Percentiles rank a stretch among this genome's conserved stretches.
phyloP scores from a whole-genome alignment of 2,888 invertebrate genomes.

The Synanthedon vespiformis region DNA sequence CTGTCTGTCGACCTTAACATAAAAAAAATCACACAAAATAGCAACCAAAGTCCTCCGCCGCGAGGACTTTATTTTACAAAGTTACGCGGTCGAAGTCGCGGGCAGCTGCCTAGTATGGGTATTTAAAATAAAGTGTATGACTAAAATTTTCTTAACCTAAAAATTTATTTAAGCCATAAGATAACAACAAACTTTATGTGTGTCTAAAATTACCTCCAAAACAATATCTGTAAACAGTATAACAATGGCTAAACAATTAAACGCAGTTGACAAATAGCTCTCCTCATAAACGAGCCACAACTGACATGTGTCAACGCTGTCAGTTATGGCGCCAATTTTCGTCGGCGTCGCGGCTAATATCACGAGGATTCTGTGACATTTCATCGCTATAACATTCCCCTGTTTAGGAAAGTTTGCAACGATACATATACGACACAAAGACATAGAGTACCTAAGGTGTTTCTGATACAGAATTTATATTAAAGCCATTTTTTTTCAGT shows the following conservation, averaged over 20 bases:
- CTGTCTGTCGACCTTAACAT: too few relatives aligned
- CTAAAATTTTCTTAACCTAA: too few relatives aligned
- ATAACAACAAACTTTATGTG: neutral
- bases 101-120: too few relatives aligned
- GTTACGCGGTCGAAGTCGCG: too few relatives aligned
- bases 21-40: too few relatives aligned
- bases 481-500: too few relatives aligned
- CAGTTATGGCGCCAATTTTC: conserved; percentile 39
- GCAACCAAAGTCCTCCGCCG: too few relatives aligned
- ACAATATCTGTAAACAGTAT: neutral
- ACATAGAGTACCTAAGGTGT: too few relatives aligned
- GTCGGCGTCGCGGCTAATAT: conserved; percentile 10
- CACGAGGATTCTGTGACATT: neutral
- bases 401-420: neutral
- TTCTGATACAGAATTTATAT: too few relatives aligned
- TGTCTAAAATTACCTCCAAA: neutral
- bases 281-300: conserved; percentile 26
- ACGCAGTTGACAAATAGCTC: conserved; percentile 20
- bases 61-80: too few relatives aligned
- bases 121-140: too few relatives aligned
- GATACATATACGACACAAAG: neutral
- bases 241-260: conserved; percentile 18
- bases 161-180: too few relatives aligned
- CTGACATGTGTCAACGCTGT: conserved; percentile 27
- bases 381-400: neutral